phyloP scores from a whole-genome alignment of 2,113 vertebrate genomes.

The Diadophis punctatus region DNA sequence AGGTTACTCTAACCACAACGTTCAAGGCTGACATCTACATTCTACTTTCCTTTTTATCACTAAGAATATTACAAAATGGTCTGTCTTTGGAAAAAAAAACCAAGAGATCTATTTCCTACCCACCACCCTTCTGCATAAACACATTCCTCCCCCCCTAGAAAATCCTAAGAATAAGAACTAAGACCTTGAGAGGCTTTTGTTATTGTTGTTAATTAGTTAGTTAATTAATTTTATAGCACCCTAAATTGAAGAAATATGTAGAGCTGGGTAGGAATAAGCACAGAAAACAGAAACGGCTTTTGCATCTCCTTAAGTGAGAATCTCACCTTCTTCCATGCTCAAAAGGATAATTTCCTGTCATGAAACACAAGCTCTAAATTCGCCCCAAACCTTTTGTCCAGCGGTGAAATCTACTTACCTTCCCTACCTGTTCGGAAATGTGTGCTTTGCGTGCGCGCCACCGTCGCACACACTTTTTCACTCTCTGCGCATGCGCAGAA shows the following conservation, averaged over 20 bases:
- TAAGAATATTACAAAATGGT: background rate
- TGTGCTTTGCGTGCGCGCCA: too few species aligned
- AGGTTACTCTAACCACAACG: background rate
- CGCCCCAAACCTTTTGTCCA: background rate
- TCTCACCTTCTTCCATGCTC: background rate
- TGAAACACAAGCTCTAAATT: background rate
- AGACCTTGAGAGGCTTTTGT: background rate
- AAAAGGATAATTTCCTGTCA: background rate
- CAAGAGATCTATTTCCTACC: background rate
- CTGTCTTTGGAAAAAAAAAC: background rate
- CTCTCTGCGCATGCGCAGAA: too few species aligned
- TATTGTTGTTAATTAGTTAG: background rate
- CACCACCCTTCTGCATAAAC: background rate
- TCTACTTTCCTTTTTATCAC: background rate
- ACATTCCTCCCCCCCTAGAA: background rate
- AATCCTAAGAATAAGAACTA: background rate
- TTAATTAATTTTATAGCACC: background rate
- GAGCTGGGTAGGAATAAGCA: background rate
- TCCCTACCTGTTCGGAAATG: too few species aligned
- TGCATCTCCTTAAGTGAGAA: background rate
- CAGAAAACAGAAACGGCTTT: background rate
- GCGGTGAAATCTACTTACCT: too few species aligned
- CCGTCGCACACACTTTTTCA: too few species aligned
- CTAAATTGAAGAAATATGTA: background rate
- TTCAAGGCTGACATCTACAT: background rate